These are phyloP conservation scores for Leistus spinibarbis DNA, from an alignment of 2,888 invertebrate species.

Conservation along the genomic window DNA sequence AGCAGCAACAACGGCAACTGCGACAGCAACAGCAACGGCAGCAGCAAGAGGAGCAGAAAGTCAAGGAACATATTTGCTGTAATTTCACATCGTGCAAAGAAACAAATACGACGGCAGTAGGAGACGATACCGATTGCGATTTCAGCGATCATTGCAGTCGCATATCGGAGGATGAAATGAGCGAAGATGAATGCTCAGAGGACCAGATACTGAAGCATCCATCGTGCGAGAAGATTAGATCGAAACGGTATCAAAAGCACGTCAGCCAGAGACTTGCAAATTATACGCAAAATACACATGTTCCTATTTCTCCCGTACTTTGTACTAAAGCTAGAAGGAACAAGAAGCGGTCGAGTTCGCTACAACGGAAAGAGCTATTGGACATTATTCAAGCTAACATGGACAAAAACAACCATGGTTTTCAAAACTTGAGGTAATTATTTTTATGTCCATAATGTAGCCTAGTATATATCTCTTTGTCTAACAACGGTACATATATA, in stretches of 20 bases:
- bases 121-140: slow-evolving; percentile 45
- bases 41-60: slow-evolving; percentile 22
- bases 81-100: slow-evolving; percentile 27
- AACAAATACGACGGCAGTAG: background rate
- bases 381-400: slow-evolving; percentile 90
- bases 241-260: slow-evolving; percentile 43
- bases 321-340: slow-evolving; percentile 46
- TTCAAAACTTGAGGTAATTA: slow-evolving; percentile 77
- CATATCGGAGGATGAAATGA: slow-evolving; percentile 45
- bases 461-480: too few relatives aligned
- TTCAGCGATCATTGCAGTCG: slow-evolving; percentile 47
- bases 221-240: slow-evolving; percentile 41
- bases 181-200: slow-evolving; percentile 47
- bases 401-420: slow-evolving; percentile 88
- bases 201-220: slow-evolving; percentile 39
- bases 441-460: slow-evolving; percentile 10
- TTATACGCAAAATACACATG: slow-evolving; percentile 41
- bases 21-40: slow-evolving; percentile 15
- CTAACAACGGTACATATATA: too few relatives aligned
- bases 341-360: slow-evolving; percentile 73
- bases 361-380: slow-evolving; percentile 81
- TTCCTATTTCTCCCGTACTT: slow-evolving; percentile 43
- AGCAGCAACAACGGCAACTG: slow-evolving; percentile 10
- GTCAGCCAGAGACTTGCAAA: slow-evolving; percentile 28
- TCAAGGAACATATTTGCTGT: slow-evolving; percentile 45